A percentile compares a stretch with the other conserved stretches of the same genome.
Evolutionary conservation across 2,113 vertebrate species (phyloP).

Genomic region (Pseudorectes ferrugineus): DNA sequence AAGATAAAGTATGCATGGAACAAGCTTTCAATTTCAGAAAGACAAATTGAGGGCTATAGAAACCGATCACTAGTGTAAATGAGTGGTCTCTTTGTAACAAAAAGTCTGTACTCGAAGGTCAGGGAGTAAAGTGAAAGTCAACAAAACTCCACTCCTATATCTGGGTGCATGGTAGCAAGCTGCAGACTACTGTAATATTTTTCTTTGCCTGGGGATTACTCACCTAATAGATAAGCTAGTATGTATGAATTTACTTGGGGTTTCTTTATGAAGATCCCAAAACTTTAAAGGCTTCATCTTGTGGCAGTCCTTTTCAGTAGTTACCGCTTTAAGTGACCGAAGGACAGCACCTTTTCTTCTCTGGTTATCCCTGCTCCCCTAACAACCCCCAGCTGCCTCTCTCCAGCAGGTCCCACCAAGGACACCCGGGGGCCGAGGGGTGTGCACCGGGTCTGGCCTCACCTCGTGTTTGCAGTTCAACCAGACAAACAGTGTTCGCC

Average conservation of each 20-base stretch:
- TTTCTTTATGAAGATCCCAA: not conserved
- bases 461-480: not conserved
- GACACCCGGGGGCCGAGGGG: not conserved
- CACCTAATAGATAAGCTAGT: no score
- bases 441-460: no score
- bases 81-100: not conserved
- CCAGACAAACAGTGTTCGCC: fast-evolving
- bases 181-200: not conserved
- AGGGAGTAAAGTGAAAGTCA: not conserved
- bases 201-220: not conserved
- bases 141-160: not conserved
- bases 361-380: not conserved
- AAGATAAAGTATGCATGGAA: not conserved
- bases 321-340: not conserved
- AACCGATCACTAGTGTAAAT: not conserved
- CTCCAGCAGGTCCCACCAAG: not conserved
- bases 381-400: not conserved
- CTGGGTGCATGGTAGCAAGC: not conserved
- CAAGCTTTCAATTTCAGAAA: not conserved
- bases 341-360: not conserved
- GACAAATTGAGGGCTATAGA: not conserved
- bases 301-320: not conserved
- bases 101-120: not conserved
- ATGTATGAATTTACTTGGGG: not conserved
- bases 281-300: not conserved